These are phyloP conservation scores for Leistus spinibarbis DNA, from an alignment of 2,888 invertebrate species.

Conservation along the genomic window DNA sequence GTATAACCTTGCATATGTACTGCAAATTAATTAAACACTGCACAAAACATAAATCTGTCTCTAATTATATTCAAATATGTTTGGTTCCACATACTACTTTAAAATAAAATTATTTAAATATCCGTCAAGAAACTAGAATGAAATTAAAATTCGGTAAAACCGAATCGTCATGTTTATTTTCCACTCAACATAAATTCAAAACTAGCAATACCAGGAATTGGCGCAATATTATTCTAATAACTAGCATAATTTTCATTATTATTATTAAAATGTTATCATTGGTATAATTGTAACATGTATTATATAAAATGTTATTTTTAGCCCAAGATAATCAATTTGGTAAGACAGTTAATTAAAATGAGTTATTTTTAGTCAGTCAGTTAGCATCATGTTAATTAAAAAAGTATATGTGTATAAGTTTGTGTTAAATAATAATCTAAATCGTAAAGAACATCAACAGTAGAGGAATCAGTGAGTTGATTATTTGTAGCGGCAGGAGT, in stretches of 20 bases:
- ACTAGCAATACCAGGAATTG: too few species aligned
- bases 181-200: not conserved
- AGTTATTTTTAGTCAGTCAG: not conserved
- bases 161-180: not conserved
- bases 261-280: too few species aligned
- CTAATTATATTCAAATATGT: not conserved
- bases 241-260: too few species aligned
- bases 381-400: too few species aligned
- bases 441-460: too few species aligned
- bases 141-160: not conserved
- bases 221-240: too few species aligned
- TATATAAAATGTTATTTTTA: not conserved
- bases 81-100: not conserved
- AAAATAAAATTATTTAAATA: not conserved
- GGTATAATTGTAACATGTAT: too few species aligned
- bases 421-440: too few species aligned
- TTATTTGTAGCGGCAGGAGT: not conserved
- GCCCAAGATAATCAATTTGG: not conserved
- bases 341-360: not conserved
- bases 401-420: too few species aligned
- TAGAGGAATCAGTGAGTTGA: too few species aligned
- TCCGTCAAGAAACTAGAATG: not conserved
- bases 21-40: not conserved
- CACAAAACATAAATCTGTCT: not conserved
- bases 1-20: not conserved